Base-by-base conservation (phyloP, 2,888 invertebrate genomes). In the Thera obeliscata region DNA sequence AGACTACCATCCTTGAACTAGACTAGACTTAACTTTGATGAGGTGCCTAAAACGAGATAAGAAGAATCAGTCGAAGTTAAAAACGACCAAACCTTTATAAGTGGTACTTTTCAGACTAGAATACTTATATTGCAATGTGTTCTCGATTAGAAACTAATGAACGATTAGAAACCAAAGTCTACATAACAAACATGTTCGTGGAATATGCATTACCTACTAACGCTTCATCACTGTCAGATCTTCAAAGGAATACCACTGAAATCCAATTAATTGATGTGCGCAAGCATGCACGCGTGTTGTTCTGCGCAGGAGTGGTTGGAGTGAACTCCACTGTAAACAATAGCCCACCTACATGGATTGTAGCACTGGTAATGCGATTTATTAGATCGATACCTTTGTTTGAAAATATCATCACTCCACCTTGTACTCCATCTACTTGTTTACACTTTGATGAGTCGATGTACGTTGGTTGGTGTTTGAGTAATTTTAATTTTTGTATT, bases 201-300 rank as follows among this genome's bases (percentile, higher is more conserved):
- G 22, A 41, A 52, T 52, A 9, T 33, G n/a, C 46, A 33, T 58
- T 46, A 55, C 22, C 22, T 22, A 22, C 12, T 56, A 56, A 8
- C 12, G 1, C 7, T 41, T 9, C 58, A 48, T 58, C 58, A 48
- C 50, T 50, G 60, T 50, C 60, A 50, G 60, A 50, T 60, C 60
- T 41, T 60, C 60, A 60, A 60, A 60, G 60, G n/a, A 56, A 56
- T 38, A n/a, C 11, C 38, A 7, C 38, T 56, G 49, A 50, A 38
- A 59, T 50, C 50, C 49, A 59, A 50, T 59, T 38, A 9, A 38
- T 49, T 36, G 5, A 2, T 33, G 38, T 8, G 46, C 59, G 48
- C 35, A 49, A 38, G 36, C 48, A 22, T 38, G 50, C 50, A 12
- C 8, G 12, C 43, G 12, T 55, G 22, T 56, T 56, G 56, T 41